Evolutionary conservation across 2,888 invertebrate species (phyloP).

Genomic region (Vannuccia rotundouncinata): DNA sequence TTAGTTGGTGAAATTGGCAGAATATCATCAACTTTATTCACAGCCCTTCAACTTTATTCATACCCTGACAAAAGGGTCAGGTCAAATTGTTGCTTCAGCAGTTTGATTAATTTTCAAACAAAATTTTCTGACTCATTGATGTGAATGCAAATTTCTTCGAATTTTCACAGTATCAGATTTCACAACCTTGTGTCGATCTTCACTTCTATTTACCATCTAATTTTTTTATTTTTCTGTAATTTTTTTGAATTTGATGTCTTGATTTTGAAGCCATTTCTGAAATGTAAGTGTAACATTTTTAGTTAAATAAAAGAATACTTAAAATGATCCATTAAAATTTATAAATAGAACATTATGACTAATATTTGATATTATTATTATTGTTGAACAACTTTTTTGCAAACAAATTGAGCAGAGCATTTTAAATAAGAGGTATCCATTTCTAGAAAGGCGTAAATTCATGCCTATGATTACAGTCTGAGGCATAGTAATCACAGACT

Average conservation of each 20-base stretch:
- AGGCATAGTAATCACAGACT: not conserved
- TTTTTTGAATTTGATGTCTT: not conserved
- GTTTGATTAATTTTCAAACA: not conserved
- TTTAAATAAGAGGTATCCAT: not conserved
- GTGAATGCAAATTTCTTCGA: not conserved
- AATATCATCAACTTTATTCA: constrained; percentile 14
- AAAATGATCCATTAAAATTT: not conserved
- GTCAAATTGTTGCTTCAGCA: not conserved
- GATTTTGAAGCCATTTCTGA: not conserved
- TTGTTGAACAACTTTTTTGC: not conserved
- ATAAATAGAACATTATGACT: not conserved
- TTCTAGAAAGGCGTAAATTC: not conserved
- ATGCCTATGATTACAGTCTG: not conserved
- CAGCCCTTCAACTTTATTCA: not conserved
- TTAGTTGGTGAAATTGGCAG: constrained; percentile 11
- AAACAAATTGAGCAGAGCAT: too few relatives aligned
- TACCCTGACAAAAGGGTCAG: not conserved
- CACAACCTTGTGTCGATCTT: not conserved
- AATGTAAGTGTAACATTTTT: constrained; percentile 2
- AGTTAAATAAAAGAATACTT: not conserved
- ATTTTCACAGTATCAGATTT: not conserved
- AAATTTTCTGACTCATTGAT: constrained; percentile 4
- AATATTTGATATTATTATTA: not conserved
- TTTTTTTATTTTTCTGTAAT: constrained; percentile 13
- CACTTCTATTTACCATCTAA: not conserved